Evolutionary conservation across 1,140 invertebrate genomes (phyloP), one percentile per base, ranked within the genome.

Genomic region (Halyomorpha halys): DNA sequence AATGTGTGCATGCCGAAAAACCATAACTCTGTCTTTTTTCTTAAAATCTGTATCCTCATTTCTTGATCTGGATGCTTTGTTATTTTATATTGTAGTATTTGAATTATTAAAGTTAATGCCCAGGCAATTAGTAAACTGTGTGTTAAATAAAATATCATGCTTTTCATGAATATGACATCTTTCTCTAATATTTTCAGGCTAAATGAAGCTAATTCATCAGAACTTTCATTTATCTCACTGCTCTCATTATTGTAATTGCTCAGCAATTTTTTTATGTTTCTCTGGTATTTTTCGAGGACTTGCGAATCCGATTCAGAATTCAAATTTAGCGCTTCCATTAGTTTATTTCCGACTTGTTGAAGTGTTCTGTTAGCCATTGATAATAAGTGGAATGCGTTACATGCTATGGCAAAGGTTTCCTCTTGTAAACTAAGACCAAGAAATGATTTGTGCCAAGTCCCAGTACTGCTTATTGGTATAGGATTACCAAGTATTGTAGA

Each of bases 271-370:
- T 39, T 39, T 8, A 39, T 39, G 1, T 39, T 39, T 16, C 14
- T 56, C 23, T 25, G 19, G 23, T 56, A 23, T 25, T 23, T 23
- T 5, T 23, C 19, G 4, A 56, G 23, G 18, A 56, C 8, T 25
- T 56, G 18, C 27, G 4, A 3, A 23, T 56, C 53, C 9, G 18
- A 23, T 56, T 19, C 19, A 56, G 15, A 25, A 25, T 21, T 56
- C 23, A 56, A 25, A 19, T 23, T 2, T 14, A 56, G 9, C 14
- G 14, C 23, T 15, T 56, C 23, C 15, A 56, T 16, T 23, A 56
- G 18, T 15, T 56, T 56, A 25, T 56, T 56, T 56, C 53, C 53
- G 2, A 56, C 53, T 56, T 56, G 53, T 56, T 56, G 19, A 1
- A 56, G 23, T 23, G 23, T 23, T 56, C 8, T 25, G 15, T 25